Percentiles rank a stretch among this genome's conserved stretches.
These are phyloP conservation scores for Orchestia grillus DNA, from an alignment of 1,140 invertebrate genomes.

Conservation along the genomic window DNA sequence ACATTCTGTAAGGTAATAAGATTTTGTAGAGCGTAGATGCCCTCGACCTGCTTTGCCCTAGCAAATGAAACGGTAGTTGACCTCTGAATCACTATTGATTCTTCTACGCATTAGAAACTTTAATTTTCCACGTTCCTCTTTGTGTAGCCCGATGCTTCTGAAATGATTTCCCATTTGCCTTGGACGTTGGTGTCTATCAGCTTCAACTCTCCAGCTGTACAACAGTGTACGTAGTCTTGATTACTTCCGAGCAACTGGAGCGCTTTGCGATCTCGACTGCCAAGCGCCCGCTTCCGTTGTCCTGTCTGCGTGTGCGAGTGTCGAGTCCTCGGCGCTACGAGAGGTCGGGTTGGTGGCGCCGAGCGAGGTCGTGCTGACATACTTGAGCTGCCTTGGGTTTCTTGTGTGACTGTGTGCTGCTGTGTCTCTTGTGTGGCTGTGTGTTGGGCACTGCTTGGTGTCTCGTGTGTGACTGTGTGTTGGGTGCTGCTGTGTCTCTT, in stretches of 20 bases:
- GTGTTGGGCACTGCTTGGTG: no score
- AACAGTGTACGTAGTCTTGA: background rate
- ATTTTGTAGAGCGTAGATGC: no score
- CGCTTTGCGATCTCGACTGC: no score
- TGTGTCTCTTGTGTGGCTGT: no score
- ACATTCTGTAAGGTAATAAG: no score
- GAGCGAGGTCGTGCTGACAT: background rate
- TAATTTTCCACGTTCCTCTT: background rate
- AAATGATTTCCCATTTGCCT: no score
- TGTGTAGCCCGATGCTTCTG: background rate
- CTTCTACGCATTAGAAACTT: background rate
- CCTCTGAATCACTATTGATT: background rate
- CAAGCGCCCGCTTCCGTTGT: background rate
- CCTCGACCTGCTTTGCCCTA: background rate
- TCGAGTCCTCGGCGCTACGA: background rate
- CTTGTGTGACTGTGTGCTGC: no score
- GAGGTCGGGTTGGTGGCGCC: background rate
- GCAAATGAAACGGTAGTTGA: background rate
- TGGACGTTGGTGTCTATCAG: no score
- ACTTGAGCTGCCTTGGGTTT: background rate
- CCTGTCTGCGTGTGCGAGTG: background rate
- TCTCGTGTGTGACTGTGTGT: no score
- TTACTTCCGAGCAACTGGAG: background rate
- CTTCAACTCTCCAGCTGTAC: background rate
- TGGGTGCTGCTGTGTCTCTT: no score